A percentile compares a stretch with the other conserved stretches of the same genome.
Conservation (phyloP, 2,888 invertebrate genomes). For the Atrina japonica region DNA sequence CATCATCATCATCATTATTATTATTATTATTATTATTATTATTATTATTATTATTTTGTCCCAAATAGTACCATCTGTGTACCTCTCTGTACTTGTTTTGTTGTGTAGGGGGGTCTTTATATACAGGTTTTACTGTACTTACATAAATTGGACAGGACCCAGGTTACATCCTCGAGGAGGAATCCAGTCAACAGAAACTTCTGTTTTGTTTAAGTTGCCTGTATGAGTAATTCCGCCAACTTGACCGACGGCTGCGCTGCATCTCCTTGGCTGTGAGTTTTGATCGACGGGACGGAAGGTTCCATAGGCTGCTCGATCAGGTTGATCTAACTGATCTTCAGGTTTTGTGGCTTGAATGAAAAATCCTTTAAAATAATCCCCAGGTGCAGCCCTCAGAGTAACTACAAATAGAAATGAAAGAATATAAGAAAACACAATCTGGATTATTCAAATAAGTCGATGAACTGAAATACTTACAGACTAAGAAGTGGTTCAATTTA, state of each 20-base stretch:
- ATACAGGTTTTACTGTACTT: slow-evolving; percentile 6
- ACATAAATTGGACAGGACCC: slow-evolving; percentile 44
- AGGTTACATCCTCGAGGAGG: slow-evolving; percentile 40
- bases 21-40: too few relatives aligned
- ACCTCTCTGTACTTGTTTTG: too few relatives aligned
- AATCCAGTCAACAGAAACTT: slow-evolving; percentile 36
- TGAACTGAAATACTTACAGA: background rate
- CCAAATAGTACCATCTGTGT: too few relatives aligned
- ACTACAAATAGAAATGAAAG: slow-evolving; percentile 24
- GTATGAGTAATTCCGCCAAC: slow-evolving; percentile 45
- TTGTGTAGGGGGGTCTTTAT: too few relatives aligned
- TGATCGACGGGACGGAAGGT: slow-evolving; percentile 36
- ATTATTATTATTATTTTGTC: too few relatives aligned
- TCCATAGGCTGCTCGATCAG: slow-evolving; percentile 39
- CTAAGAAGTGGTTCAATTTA: too few relatives aligned
- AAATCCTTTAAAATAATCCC: slow-evolving; percentile 42
- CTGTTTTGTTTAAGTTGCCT: slow-evolving; percentile 36
- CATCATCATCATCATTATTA: too few relatives aligned
- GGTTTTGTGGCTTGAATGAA: slow-evolving; percentile 40
- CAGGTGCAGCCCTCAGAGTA: slow-evolving; percentile 32
- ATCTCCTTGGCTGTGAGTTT: slow-evolving; percentile 34
- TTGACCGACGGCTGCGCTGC: slow-evolving; percentile 37
- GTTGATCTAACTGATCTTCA: slow-evolving; percentile 26
- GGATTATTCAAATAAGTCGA: background rate
- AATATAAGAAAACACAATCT: background rate